These are phyloP conservation scores for Nematolebias whitei DNA, from an alignment of 2,113 vertebrate genomes.

Conservation along the genomic window DNA sequence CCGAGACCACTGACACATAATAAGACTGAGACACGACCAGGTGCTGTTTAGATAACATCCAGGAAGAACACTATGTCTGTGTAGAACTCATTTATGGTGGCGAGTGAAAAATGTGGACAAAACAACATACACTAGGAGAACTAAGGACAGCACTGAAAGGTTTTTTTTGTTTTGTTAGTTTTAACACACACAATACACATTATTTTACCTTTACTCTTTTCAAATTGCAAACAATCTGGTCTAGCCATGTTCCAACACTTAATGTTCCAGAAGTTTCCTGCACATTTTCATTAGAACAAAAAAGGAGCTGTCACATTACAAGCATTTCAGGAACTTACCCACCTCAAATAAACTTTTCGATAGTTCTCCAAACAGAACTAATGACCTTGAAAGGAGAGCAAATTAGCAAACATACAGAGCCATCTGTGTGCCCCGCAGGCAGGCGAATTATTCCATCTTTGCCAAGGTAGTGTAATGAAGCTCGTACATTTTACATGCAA, in stretches of 20 bases:
- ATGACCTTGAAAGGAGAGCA: constrained; percentile 85
- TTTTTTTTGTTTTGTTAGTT: neutral
- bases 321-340: constrained; percentile 72
- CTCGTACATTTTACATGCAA: constrained; percentile 84
- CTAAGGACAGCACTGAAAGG: neutral
- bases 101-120: constrained; percentile 40
- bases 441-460: constrained; percentile 81
- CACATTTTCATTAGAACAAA: constrained; percentile 34
- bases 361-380: constrained; percentile 84
- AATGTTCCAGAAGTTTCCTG: constrained; percentile 24
- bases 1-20: constrained; percentile 69
- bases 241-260: neutral
- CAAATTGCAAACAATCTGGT: constrained; percentile 6
- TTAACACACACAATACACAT: too few species aligned
- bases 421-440: constrained; percentile 85
- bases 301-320: constrained; percentile 68
- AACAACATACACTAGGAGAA: constrained; percentile 27
- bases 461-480: constrained; percentile 84
- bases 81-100: constrained; percentile 43
- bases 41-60: constrained; percentile 65
- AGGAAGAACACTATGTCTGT: constrained; percentile 61
- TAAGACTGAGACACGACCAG: constrained; percentile 56
- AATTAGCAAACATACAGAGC: constrained; percentile 85
- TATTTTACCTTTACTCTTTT: too few species aligned
- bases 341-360: constrained; percentile 81